These are phyloP conservation scores for Anisognathus igniventris DNA, from an alignment of 2,797 vertebrate species.

Conservation along the genomic window DNA sequence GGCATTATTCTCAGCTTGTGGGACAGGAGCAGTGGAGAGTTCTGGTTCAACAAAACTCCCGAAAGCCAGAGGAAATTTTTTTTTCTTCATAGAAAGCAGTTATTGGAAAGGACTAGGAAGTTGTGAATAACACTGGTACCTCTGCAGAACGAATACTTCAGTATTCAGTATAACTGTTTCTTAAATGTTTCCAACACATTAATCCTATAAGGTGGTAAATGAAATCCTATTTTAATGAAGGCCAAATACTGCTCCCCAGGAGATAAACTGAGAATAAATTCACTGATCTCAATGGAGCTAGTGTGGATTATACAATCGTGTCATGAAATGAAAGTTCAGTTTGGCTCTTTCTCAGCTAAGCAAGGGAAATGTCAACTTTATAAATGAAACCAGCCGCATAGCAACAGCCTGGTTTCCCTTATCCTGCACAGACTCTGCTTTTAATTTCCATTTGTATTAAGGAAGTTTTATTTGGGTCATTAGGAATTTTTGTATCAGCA, in stretches of 20 bases:
- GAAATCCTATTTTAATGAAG: not conserved
- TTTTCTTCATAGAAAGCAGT: not conserved
- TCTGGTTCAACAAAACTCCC: not conserved
- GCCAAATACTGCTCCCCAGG: not conserved
- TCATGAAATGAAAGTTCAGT: conserved; percentile 26
- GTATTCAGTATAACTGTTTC: not conserved
- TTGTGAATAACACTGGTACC: not conserved
- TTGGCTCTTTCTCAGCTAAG: conserved; percentile 20
- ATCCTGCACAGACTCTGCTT: conserved; percentile 4
- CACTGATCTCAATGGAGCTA: not conserved
- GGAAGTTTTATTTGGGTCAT: conserved; percentile 25
- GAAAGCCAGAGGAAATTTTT: not conserved
- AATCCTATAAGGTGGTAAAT: not conserved
- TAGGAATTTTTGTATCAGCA: conserved; percentile 19
- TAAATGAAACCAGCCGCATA: not conserved
- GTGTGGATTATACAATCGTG: not conserved
- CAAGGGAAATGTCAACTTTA: conserved; percentile 21
- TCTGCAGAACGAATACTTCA: not conserved
- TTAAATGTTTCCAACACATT: not conserved
- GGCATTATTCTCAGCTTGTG: not conserved
- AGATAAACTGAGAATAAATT: conserved; percentile 4
- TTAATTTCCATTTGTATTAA: conserved; percentile 36
- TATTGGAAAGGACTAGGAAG: not conserved
- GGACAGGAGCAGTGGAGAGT: not conserved
- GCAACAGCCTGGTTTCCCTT: conserved; percentile 1